Evolutionary conservation across 2,888 invertebrate species (phyloP).

Genomic region (Athalia cordata): DNA sequence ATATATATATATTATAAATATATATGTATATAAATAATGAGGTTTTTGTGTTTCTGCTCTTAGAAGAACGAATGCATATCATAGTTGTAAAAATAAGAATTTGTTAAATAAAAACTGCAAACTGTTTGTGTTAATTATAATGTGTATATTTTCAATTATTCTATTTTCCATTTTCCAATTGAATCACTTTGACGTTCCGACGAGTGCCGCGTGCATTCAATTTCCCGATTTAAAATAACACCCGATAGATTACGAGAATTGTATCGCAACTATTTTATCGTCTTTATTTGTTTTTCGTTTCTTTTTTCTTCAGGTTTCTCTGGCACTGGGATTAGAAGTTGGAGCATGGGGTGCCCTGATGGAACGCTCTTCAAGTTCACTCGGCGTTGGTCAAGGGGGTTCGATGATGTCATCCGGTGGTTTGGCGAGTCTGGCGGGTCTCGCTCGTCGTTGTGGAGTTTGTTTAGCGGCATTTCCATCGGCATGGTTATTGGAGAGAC

Average conservation of each 20-base stretch:
- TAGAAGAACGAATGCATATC: slow-evolving; percentile 91
- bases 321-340: slow-evolving; percentile 71
- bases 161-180: slow-evolving; percentile 44
- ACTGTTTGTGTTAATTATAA: slow-evolving; percentile 72
- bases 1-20: no score
- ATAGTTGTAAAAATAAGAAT: slow-evolving; percentile 91
- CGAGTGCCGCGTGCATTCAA: neutral
- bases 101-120: slow-evolving; percentile 88
- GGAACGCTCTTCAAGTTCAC: slow-evolving; percentile 68
- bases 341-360: slow-evolving; percentile 73
- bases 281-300: neutral
- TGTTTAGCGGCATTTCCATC: slow-evolving; percentile 92
- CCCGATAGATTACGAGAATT: neutral
- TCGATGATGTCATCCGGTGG: slow-evolving; percentile 61
- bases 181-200: neutral
- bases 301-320: slow-evolving; percentile 63
- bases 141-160: slow-evolving; percentile 35
- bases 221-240: neutral
- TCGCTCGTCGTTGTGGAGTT: slow-evolving; percentile 82
- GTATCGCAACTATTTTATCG: neutral
- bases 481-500: slow-evolving; percentile 90
- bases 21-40: slow-evolving; percentile 46
- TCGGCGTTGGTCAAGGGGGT: slow-evolving; percentile 62
- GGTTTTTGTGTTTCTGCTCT: slow-evolving; percentile 73
- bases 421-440: slow-evolving; percentile 67